Percentiles rank a stretch among this genome's conserved stretches.
These are phyloP conservation scores for Crypturellus tataupa DNA, from an alignment of 2,797 vertebrate genomes.

Conservation along the genomic window DNA sequence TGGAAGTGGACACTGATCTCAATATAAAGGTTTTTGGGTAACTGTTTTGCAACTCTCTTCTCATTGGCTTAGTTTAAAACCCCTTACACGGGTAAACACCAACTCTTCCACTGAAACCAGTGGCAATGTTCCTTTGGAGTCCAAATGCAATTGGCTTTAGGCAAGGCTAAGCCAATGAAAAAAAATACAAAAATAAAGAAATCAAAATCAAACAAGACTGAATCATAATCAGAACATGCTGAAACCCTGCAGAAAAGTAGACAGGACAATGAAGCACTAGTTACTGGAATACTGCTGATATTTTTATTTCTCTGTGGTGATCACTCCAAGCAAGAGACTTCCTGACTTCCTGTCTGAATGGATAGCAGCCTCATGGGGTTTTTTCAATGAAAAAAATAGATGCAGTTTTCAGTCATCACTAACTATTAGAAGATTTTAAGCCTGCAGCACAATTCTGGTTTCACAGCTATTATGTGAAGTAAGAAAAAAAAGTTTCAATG, in stretches of 20 bases:
- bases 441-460: not conserved
- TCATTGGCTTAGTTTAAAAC: not conserved
- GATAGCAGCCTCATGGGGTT: not conserved
- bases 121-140: not conserved
- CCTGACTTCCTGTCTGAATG: not conserved
- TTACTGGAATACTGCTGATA: not conserved
- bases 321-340: not conserved
- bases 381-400: not conserved
- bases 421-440: not conserved
- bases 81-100: not conserved
- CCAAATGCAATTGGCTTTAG: not conserved
- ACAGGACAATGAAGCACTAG: not conserved
- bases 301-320: constrained; percentile 11
- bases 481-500: not conserved
- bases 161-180: not conserved
- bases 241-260: not conserved
- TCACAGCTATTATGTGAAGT: not conserved
- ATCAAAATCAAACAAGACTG: not conserved
- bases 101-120: not conserved
- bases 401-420: not conserved
- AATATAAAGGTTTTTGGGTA: not conserved
- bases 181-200: not conserved
- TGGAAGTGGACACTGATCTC: not conserved
- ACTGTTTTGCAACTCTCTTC: not conserved
- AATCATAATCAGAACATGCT: not conserved